Conservation (phyloP, 1,140 invertebrate genomes). For the Drosophila quadrilineata region DNA sequence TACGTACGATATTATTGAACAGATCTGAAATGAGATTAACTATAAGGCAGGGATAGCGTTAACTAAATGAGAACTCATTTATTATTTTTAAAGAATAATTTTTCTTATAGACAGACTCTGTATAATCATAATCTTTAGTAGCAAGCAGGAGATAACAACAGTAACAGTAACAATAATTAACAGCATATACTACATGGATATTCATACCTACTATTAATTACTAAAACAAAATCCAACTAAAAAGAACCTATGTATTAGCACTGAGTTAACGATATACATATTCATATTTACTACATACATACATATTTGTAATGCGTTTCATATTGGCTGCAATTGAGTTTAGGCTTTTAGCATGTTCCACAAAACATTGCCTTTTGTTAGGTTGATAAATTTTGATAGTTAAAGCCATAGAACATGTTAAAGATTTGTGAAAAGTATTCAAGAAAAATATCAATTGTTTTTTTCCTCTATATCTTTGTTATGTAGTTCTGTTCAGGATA, state of each 20-base stretch:
- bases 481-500: slow-evolving; percentile 46
- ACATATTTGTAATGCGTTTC: slow-evolving; percentile 40
- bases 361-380: slow-evolving; percentile 38
- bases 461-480: slow-evolving; percentile 33
- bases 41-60: slow-evolving; percentile 5
- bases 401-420: slow-evolving; percentile 45
- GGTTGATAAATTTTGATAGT: slow-evolving; percentile 37
- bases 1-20: slow-evolving; percentile 17
- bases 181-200: slow-evolving; percentile 45
- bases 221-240: slow-evolving; percentile 52
- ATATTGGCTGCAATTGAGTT: slow-evolving; percentile 54
- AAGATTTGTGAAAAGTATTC: slow-evolving; percentile 35
- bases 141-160: slow-evolving; percentile 66
- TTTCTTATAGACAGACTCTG: slow-evolving; percentile 57
- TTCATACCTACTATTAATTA: slow-evolving; percentile 33
- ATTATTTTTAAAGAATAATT: slow-evolving; percentile 67
- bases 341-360: slow-evolving; percentile 27
- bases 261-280: too few species aligned
- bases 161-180: slow-evolving; percentile 72
- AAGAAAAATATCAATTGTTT: slow-evolving; percentile 40
- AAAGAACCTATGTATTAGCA: slow-evolving; percentile 60
- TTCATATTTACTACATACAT: too few species aligned
- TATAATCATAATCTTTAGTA: slow-evolving; percentile 62
- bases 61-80: slow-evolving; percentile 29
- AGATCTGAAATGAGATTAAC: slow-evolving; percentile 22